phyloP scores from a whole-genome alignment of 1,140 invertebrate genomes.

The Drosophila navojoa region DNA sequence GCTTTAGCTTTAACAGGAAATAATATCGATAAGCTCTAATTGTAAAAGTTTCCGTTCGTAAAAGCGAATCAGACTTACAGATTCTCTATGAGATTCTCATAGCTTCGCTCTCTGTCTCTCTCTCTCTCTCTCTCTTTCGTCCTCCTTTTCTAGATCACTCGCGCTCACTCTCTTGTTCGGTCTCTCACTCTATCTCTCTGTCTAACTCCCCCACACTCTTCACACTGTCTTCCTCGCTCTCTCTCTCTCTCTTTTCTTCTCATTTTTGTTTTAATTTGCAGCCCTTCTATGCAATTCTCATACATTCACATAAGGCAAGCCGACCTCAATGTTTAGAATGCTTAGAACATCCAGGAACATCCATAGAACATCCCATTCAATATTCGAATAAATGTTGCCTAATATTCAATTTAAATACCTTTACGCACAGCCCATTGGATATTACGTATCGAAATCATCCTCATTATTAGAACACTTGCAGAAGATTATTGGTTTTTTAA shows the following conservation, averaged over 20 bases:
- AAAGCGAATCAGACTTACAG: not conserved
- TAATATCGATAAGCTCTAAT: not conserved
- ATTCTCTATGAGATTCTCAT: not conserved
- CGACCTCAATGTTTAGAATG: too few species aligned
- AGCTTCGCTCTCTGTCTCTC: not conserved
- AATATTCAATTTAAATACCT: not conserved
- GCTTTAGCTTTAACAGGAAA: slow-evolving; percentile 5
- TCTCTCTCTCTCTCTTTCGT: not conserved
- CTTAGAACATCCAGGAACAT: too few species aligned
- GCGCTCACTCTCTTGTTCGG: not conserved
- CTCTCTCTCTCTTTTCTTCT: not conserved
- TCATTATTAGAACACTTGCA: slow-evolving; percentile 39
- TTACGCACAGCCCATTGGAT: not conserved
- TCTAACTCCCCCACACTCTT: not conserved
- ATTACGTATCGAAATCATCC: not conserved
- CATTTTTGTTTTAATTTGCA: not conserved
- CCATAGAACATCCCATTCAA: too few species aligned
- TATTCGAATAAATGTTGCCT: too few species aligned
- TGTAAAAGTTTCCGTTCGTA: not conserved
- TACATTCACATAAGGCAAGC: not conserved
- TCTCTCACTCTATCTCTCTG: not conserved
- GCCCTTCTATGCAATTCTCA: slow-evolving; percentile 7
- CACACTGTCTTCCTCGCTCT: not conserved
- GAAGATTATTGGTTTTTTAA: slow-evolving; percentile 55
- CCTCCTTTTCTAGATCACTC: too few species aligned